phyloP scores from a whole-genome alignment of 2,797 vertebrate species.

The Poeciliopsis paucimaculata region DNA sequence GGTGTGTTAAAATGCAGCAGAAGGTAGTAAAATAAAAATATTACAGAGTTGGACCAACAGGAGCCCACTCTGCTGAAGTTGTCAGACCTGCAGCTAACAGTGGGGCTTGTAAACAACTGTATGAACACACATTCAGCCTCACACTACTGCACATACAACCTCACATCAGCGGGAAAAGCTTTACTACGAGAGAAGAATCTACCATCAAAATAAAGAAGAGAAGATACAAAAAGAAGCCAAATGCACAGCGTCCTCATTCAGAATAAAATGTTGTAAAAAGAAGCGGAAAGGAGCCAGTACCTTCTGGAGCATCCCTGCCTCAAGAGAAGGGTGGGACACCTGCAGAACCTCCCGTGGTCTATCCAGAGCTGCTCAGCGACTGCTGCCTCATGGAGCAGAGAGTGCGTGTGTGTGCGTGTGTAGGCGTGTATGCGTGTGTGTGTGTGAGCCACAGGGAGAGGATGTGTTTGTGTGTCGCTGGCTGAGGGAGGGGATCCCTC shows the following conservation, averaged over 20 bases:
- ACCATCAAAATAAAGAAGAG: slow-evolving; percentile 2
- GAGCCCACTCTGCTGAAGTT: slow-evolving; percentile 66
- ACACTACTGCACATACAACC: slow-evolving; percentile 16
- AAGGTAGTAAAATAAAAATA: slow-evolving; percentile 39
- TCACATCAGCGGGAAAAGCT: slow-evolving; percentile 40
- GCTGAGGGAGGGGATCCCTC: slow-evolving; percentile 77
- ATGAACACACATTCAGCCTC: slow-evolving; percentile 43
- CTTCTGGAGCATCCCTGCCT: slow-evolving; percentile 71
- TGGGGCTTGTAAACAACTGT: slow-evolving; percentile 69
- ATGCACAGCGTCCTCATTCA: slow-evolving; percentile 11
- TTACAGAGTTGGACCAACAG: slow-evolving; percentile 37
- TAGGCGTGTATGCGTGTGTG: slow-evolving; percentile 50
- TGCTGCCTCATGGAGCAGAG: slow-evolving; percentile 71
- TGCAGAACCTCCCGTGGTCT: slow-evolving; percentile 75
- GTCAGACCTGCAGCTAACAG: slow-evolving; percentile 50
- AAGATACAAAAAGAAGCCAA: slow-evolving; percentile 13
- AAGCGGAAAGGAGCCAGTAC: slow-evolving; percentile 52
- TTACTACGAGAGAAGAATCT: slow-evolving; percentile 51
- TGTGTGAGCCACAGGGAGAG: slow-evolving; percentile 59
- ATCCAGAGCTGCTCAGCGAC: slow-evolving; percentile 75
- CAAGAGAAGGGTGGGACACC: slow-evolving; percentile 78
- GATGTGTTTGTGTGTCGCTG: slow-evolving; percentile 58
- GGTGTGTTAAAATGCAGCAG: slow-evolving; percentile 39
- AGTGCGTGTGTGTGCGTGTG: slow-evolving; percentile 58
- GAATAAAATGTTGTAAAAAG: slow-evolving; percentile 31